These are phyloP conservation scores for Euplexia lucipara DNA, from an alignment of 2,888 invertebrate species.

Conservation along the genomic window DNA sequence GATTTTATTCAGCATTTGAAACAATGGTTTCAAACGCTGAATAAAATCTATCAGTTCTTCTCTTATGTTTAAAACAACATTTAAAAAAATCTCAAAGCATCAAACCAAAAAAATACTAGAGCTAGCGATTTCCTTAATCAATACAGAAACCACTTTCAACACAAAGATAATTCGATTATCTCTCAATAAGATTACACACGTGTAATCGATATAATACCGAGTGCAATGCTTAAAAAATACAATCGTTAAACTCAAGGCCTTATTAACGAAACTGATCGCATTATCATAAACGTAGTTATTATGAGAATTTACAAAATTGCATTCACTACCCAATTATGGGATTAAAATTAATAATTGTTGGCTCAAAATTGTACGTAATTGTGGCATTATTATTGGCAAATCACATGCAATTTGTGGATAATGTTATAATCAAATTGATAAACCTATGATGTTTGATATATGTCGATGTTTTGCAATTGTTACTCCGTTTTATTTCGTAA, in stretches of 20 bases:
- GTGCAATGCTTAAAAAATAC: background rate
- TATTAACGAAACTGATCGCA: slow-evolving; percentile 41
- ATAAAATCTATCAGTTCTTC: too few relatives aligned
- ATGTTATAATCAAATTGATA: slow-evolving; percentile 41
- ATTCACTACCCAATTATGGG: slow-evolving; percentile 38
- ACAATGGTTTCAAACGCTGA: too few relatives aligned
- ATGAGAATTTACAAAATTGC: slow-evolving; percentile 48
- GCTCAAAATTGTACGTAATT: slow-evolving; percentile 42
- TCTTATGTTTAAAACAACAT: too few relatives aligned
- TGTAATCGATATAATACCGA: slow-evolving; percentile 8
- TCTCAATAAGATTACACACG: slow-evolving; percentile 10
- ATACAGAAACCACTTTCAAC: background rate
- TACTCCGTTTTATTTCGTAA: background rate
- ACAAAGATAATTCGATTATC: background rate
- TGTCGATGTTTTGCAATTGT: slow-evolving; percentile 23
- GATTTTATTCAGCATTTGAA: too few relatives aligned
- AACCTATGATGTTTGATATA: slow-evolving; percentile 14
- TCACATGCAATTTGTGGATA: slow-evolving; percentile 38
- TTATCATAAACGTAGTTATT: slow-evolving; percentile 39
- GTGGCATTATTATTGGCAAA: slow-evolving; percentile 47
- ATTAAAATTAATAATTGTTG: slow-evolving; percentile 54
- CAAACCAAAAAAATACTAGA: too few relatives aligned
- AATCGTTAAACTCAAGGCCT: slow-evolving; percentile 30
- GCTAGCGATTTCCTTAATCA: background rate
- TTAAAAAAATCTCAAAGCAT: too few relatives aligned